Evolutionary conservation across 1,140 invertebrate genomes (phyloP), one percentile per base, ranked within the genome.

Genomic region (Teleogryllus occipitalis): DNA sequence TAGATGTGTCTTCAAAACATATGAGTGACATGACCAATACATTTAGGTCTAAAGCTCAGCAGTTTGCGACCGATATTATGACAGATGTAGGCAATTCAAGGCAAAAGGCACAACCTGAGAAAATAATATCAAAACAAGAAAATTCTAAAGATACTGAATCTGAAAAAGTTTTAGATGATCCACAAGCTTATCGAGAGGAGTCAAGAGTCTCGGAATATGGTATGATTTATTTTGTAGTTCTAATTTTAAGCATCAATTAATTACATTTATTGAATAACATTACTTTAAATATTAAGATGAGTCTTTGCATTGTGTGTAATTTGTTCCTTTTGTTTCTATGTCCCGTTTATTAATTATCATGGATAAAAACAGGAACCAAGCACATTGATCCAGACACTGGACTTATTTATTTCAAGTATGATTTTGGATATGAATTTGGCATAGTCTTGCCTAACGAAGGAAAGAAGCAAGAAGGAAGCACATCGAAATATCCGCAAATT

Each of bases 361-460:
- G 39, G 46, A 21, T n/a, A 4, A 22, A 77, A 46, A 18, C 83
- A 93, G 93, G 93, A 84, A 92, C 92, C 81, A 93, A 93, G 86
- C 92, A 92, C 84, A 90, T 93, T 82, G 92, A 94, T 86, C 92
- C 91, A 81, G 91, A 93, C 82, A 93, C 92, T 46, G 92, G 92
- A 81, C 87, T 94, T 48, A 93, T 94, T 83, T 94, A 94, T 87
- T 94, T 94, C 88, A 94, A 94, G 86, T 94, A 94, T 84, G 93
- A 94, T 86, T 94, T 94, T 83, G 93, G 93, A 80, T 94, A 94
- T 84, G 93, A 94, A 84, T 94, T 94, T 83, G 93, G 93, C 78
- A 89, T 94, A 79, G 88, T 93, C 47, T 86, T 92, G 54, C 92
- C 93, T 8, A 91, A 92, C 47, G 91, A 92, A 84, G 88, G 89